Base-by-base conservation (phyloP, 2,113 vertebrate genomes). In the Haemorhous mexicanus region DNA sequence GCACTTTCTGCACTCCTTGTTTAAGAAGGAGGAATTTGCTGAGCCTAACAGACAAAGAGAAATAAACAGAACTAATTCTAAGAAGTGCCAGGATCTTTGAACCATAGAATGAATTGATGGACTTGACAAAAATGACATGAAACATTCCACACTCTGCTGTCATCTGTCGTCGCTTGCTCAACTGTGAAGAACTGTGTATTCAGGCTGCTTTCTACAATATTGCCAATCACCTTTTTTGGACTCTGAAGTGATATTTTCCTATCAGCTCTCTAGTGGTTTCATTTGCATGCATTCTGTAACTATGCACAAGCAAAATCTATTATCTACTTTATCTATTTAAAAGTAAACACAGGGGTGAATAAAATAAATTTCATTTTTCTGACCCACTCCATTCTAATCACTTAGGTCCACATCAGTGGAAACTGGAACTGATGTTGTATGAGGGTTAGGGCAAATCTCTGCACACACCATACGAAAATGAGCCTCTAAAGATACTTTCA, bases 401-500 rank as follows among this genome's bases (percentile, higher is more conserved):
- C 68, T 78, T 83, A 97, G 73, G 52, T 93, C 72, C 72, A 85
- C 62, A 16, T 93, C 90, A 93, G 82, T 95, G 59, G 90, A 95
- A 97, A 85, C 15, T 82, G 89, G 93, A 95, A 93, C 77, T 91
- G 75, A 81, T 97, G 94, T 96, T 84, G 87, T 94, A 88, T 24
- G 43, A 97, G 83, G 84, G 77, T 98, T 93, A 90, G 33, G 86
- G 37, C 94, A 94, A 93, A 96, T 50, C 35, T 97, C 95, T 96
- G 89, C 96, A 96, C 88, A 95, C 82, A 93, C 86, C 94, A 87
- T 91, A 96, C 90, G 87, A 96, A 98, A 97, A 97, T 70, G 84
- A 96, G 94, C 96, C 97, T 98, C 86, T 97, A 93, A 97, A 97
- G 96, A 97, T 81, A 95, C 90, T 97, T 98, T 97, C 90, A 97